Evolutionary conservation across 2,888 invertebrate species (phyloP), one percentile per base, ranked within the genome.

Genomic region (Scelioninae gen. 2): DNA sequence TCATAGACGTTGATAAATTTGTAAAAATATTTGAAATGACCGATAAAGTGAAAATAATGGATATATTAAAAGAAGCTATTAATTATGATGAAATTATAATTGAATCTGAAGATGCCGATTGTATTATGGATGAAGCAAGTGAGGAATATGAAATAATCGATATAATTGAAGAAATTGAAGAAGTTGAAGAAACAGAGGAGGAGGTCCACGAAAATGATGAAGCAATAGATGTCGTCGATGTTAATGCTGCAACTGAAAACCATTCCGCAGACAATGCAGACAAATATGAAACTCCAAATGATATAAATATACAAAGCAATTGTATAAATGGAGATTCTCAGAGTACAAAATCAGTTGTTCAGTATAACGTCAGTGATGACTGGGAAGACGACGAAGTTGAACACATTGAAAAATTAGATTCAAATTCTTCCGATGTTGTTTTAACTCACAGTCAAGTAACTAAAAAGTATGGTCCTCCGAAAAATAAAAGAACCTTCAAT

Each of bases 331-430:
- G 52, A 3, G 63, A 67, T 7, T 13, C 68, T 6, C 64, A 43
- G 15, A 15, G 11, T 19, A 10, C 45, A 4, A 65, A 76, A 11
- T 80, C 80, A 58, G 50, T 81, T 16, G 77, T 84, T 43, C 73
- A 78, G 0, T 86, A 86, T 25, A 83, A 85, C 60, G 81, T 82
- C 0, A 81, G 82, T 3, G 84, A 85, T 46, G 86, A 86, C 68
- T 85, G 86, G 86, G 82, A 84, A 52, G 85, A 85, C 15, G 86
- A 85, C 39, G 85, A 85, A 0, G 70, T 78, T 33, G 82, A 83
- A 15, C 52, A 68, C 15, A 2, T 35, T 0, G 68, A 68, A 13
- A 25, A 58, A n/a, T 1, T 58, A 28, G 74, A 70, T 7, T 48
- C 53, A 1, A 55, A 53, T 41, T 69, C 71, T n/a, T 48, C 60